Evolutionary conservation across 2,113 vertebrate species (phyloP).

Genomic region (Empidonax alnorum): DNA sequence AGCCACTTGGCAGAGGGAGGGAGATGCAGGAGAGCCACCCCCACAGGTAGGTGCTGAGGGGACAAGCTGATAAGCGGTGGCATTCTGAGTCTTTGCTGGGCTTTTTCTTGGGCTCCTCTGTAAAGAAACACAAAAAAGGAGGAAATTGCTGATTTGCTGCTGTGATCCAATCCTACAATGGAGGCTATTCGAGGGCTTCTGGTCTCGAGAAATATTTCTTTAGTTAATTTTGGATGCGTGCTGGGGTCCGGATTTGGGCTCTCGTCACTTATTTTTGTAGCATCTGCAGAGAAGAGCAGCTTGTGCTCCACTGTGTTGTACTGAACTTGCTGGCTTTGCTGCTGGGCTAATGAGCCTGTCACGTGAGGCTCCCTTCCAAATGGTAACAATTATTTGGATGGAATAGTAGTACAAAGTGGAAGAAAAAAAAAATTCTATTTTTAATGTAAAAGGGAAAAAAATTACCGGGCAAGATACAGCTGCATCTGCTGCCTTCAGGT

Average conservation of each 20-base stretch:
- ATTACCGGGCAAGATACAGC: not conserved
- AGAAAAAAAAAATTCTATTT: not conserved
- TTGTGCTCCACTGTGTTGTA: not conserved
- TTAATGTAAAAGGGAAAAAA: not conserved
- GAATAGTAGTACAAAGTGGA: not conserved
- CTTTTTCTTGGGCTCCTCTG: not conserved
- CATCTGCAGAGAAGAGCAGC: not conserved
- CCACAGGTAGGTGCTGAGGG: not conserved
- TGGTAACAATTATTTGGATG: not conserved
- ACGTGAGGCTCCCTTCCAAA: not conserved
- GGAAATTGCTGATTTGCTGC: not conserved
- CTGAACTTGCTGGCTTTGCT: not conserved
- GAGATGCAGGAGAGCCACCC: not conserved
- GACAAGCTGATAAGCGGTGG: too few species aligned
- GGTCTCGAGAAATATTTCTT: not conserved
- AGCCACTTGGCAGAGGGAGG: not conserved
- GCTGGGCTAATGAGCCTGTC: not conserved
- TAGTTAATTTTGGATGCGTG: not conserved
- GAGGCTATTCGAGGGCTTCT: not conserved
- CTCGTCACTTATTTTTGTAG: not conserved
- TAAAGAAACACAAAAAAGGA: not conserved
- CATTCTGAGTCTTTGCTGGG: not conserved
- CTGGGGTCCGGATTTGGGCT: not conserved
- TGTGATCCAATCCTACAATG: not conserved
- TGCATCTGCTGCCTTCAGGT: constrained; percentile 8